These are phyloP conservation scores for Venusia cambrica DNA, from an alignment of 2,888 invertebrate genomes.

Conservation along the genomic window DNA sequence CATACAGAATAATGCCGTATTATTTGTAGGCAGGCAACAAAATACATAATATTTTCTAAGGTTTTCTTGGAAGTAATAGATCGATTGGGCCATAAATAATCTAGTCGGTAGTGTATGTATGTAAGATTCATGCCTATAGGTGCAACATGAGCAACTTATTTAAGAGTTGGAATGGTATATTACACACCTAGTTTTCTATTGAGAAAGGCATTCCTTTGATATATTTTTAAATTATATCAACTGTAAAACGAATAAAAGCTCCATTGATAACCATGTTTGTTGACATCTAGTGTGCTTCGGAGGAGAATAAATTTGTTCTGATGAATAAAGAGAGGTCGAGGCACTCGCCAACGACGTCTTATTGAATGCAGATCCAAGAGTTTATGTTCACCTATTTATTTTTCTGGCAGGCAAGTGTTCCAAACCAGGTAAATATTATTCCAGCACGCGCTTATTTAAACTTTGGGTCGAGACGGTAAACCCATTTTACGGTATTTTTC, in stretches of 20 bases:
- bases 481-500: constrained; percentile 1
- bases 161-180: too few relatives aligned
- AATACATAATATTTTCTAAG: too few relatives aligned
- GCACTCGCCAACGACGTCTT: constrained; percentile 57
- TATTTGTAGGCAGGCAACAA: too few relatives aligned
- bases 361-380: constrained; percentile 56
- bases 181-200: constrained; percentile 1
- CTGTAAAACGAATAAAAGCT: constrained; percentile 54
- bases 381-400: constrained; percentile 44
- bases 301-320: constrained; percentile 72
- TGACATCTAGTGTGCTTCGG: constrained; percentile 71
- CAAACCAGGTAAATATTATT: constrained; percentile 20
- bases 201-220: constrained; percentile 33
- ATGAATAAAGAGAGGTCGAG: constrained; percentile 59
- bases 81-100: too few relatives aligned
- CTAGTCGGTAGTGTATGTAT: too few relatives aligned
- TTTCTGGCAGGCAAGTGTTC: constrained; percentile 28
- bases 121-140: too few relatives aligned
- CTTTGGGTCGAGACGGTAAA: constrained; percentile 2
- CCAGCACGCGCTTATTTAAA: constrained; percentile 3
- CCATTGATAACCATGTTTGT: constrained; percentile 75
- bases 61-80: too few relatives aligned
- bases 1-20: too few relatives aligned
- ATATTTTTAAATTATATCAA: too few relatives aligned
- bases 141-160: too few relatives aligned